Conservation (phyloP, 2,888 invertebrate genomes). For the Meteorus colon region DNA sequence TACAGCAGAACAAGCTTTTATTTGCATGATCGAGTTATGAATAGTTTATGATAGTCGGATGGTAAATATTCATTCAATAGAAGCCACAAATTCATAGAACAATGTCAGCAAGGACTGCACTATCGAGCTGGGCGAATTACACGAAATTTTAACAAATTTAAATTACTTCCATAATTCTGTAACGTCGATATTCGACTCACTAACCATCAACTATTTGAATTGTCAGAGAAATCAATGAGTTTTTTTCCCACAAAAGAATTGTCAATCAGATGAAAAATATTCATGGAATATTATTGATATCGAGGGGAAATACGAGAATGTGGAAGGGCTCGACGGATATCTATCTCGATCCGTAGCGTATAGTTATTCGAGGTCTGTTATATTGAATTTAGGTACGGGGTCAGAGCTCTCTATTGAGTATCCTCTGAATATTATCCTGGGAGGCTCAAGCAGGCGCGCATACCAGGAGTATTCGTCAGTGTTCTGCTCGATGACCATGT, state of each 20-base stretch:
- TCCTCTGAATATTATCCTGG: neutral
- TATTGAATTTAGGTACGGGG: neutral
- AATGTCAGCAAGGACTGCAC: too few species aligned
- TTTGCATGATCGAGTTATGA: neutral
- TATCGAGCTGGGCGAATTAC: too few species aligned
- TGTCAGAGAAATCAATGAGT: neutral
- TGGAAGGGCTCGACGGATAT: neutral
- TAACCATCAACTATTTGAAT: too few species aligned
- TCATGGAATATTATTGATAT: neutral
- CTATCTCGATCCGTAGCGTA: neutral
- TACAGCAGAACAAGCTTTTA: constrained; percentile 50
- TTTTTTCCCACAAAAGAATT: neutral
- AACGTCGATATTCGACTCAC: too few species aligned
- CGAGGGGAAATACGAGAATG: neutral
- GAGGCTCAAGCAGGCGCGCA: constrained; percentile 1
- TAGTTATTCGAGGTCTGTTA: neutral
- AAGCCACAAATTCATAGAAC: too few species aligned
- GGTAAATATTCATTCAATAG: too few species aligned
- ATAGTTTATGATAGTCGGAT: too few species aligned
- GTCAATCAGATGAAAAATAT: neutral
- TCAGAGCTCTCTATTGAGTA: neutral
- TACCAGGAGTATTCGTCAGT: constrained; percentile 34
- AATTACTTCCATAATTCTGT: too few species aligned
- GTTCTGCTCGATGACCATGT: constrained; percentile 22
- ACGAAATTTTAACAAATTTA: too few species aligned